Base-by-base conservation (phyloP, 2,888 invertebrate species). In the Abscondita cerata region DNA sequence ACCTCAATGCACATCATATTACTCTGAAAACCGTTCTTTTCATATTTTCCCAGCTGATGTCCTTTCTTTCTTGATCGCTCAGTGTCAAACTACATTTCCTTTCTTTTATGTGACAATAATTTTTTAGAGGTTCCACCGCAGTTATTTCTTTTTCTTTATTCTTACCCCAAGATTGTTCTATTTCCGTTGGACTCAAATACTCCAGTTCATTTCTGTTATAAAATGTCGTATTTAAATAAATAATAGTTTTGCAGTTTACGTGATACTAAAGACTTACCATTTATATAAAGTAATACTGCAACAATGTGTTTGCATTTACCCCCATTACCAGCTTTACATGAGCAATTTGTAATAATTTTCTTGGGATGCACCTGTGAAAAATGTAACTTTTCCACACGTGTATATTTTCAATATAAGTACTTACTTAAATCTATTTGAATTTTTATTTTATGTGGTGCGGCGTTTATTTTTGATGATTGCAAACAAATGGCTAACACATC, bases 281-380 rank as follows among this genome's bases (percentile, higher is more conserved):
- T 36, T 5, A 36, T 36, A 36, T 36, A 36, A 36, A 36, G 36
- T 36, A 36, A 36, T 36, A 36, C 36, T 36, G n/a, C 36, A 36
- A 36, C 11, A 12, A 36, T 12, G 11, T 36, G 36, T 36, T 36
- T 36, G 11, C 36, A 36, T 36, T 36, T 36, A 36, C 36, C 36
- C 11, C 4, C 11, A 36, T 36, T 36, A 12, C 36, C 36, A 36
- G 11, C 36, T 12, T 36, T 36, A 11, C 36, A 36, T 4, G 36
- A 36, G 11, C 36, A 36, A 36, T 36, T 36, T 11, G 36, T 11
- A 36, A 36, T 12, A 36, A n/a, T 36, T 9, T 36, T 36, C n/a
- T 36, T 36, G 36, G 11, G 36, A 12, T 36, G 36, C 36, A 36
- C 36, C 36, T 36, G 36, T 36, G 11, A 36, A 13, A 36, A 36